phyloP scores from a whole-genome alignment of 2,113 vertebrate species.

The Bathybates hornii region DNA sequence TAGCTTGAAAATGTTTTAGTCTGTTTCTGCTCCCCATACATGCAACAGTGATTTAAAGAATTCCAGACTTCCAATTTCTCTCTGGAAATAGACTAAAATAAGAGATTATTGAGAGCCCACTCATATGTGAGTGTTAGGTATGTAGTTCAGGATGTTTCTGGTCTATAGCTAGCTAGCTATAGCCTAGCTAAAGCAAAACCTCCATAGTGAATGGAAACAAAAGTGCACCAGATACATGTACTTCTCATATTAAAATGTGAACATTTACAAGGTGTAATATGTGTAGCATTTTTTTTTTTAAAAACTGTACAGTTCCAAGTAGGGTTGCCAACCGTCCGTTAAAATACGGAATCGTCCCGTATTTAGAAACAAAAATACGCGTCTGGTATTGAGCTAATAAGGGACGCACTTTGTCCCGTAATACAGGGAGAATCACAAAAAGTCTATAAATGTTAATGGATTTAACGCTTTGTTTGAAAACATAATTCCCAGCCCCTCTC shows the following conservation, averaged over 20 bases:
- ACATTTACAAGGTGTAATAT: neutral
- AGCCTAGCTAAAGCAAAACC: neutral
- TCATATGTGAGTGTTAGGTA: neutral
- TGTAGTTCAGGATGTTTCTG: neutral
- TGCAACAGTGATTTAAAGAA: rapidly evolving
- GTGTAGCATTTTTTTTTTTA: rapidly evolving
- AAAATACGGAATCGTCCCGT: too few relatives aligned
- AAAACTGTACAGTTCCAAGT: neutral
- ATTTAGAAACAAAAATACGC: too few relatives aligned
- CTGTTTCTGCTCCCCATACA: neutral
- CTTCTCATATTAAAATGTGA: neutral
- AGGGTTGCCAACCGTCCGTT: too few relatives aligned
- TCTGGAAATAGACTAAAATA: neutral
- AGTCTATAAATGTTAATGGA: too few relatives aligned
- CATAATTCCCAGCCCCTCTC: too few relatives aligned
- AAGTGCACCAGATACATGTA: neutral
- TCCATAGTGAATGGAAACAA: neutral
- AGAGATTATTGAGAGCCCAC: neutral
- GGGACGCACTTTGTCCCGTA: too few relatives aligned
- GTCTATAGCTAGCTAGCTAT: neutral
- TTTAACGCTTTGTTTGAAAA: too few relatives aligned
- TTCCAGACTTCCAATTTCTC: neutral
- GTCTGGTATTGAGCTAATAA: too few relatives aligned
- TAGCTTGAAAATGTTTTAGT: neutral
- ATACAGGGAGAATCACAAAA: too few relatives aligned